A percentile compares a stretch with the other conserved stretches of the same genome.
Evolutionary conservation across 2,888 invertebrate genomes (phyloP).

Genomic region (Gari tellinella): DNA sequence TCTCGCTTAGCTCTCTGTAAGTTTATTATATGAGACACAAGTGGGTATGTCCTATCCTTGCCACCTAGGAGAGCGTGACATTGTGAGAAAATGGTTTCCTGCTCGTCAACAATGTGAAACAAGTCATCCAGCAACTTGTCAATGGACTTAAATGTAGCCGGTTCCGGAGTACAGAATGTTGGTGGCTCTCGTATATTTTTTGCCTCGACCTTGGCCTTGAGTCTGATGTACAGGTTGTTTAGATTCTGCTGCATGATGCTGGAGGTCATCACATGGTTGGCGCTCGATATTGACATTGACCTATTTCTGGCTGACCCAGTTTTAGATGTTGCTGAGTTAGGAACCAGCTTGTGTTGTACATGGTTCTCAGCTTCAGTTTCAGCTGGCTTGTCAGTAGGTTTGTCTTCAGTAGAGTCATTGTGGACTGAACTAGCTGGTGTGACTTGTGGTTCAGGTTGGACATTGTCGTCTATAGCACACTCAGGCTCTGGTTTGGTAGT

Average conservation of each 20-base stretch:
- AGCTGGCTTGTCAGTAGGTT: too few relatives aligned
- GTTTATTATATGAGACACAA: constrained; percentile 56
- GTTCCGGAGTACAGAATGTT: constrained; percentile 42
- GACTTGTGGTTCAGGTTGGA: too few relatives aligned
- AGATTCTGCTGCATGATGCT: constrained; percentile 44
- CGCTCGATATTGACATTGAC: constrained; percentile 24
- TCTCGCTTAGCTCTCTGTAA: constrained; percentile 46
- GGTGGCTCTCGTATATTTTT: constrained; percentile 15
- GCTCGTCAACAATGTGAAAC: constrained; percentile 36
- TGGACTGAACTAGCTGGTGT: too few relatives aligned
- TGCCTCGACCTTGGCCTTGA: constrained; percentile 28
- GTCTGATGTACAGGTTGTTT: constrained; percentile 43
- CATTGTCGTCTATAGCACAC: too few relatives aligned
- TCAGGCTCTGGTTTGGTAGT: too few relatives aligned
- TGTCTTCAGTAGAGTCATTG: too few relatives aligned
- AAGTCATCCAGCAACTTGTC: constrained; percentile 52
- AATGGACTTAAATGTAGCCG: constrained; percentile 51
- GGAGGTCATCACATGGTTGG: constrained; percentile 37
- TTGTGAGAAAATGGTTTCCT: constrained; percentile 49
- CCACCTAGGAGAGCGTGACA: constrained; percentile 56
- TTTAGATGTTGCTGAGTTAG: too few relatives aligned
- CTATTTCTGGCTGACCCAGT: too few relatives aligned
- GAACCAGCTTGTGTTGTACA: too few relatives aligned
- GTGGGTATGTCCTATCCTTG: constrained; percentile 49
- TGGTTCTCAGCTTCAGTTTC: too few relatives aligned